These are phyloP conservation scores for Trissolcus basalis DNA, from an alignment of 1,140 invertebrate species.

Conservation along the genomic window DNA sequence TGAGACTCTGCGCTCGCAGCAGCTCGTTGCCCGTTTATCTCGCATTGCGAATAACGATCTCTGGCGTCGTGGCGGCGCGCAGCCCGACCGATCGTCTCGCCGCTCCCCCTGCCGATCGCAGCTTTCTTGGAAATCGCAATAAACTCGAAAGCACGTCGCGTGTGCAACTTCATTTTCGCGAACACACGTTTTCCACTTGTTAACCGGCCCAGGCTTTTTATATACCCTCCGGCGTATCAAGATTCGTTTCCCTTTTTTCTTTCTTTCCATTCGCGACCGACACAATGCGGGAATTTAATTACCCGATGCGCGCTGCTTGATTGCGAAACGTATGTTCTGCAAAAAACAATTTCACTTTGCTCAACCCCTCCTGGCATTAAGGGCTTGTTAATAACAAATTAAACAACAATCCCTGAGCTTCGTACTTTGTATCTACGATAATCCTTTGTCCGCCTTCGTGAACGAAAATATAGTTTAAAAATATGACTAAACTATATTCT, in stretches of 20 bases:
- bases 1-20: slow-evolving; percentile 12
- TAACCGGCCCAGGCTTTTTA: slow-evolving; percentile 28
- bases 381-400: too few species aligned
- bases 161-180: slow-evolving; percentile 57
- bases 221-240: slow-evolving; percentile 30
- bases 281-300: slow-evolving; percentile 50
- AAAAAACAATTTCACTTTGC: too few species aligned
- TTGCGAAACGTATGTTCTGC: slow-evolving; percentile 19
- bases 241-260: slow-evolving; percentile 18
- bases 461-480: too few species aligned
- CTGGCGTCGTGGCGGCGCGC: slow-evolving; percentile 27
- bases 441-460: too few species aligned
- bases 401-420: too few species aligned
- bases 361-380: too few species aligned
- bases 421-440: too few species aligned
- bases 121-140: slow-evolving; percentile 54
- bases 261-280: slow-evolving; percentile 11
- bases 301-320: slow-evolving; percentile 28
- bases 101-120: slow-evolving; percentile 12
- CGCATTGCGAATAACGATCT: slow-evolving; percentile 51
- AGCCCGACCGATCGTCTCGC: slow-evolving; percentile 22
- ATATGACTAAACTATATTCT: too few species aligned
- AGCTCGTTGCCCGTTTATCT: slow-evolving; percentile 43
- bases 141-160: slow-evolving; percentile 42
- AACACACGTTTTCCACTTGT: slow-evolving; percentile 44